These are phyloP conservation scores for Romanogobio albipinnatus DNA, from an alignment of 2,113 vertebrate genomes.

Conservation along the genomic window DNA sequence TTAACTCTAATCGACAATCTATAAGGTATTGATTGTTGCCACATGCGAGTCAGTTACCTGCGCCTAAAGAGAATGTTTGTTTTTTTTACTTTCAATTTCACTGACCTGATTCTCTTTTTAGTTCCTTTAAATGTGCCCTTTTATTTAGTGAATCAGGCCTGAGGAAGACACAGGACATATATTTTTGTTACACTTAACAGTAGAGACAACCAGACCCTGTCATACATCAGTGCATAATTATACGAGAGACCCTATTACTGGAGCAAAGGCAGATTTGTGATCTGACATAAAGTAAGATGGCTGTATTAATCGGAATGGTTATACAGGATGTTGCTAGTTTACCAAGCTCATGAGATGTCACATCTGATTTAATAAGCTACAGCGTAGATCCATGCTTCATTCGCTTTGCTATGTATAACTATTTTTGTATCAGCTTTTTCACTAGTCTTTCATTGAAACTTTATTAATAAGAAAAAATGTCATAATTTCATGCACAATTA, in stretches of 20 bases:
- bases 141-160: neutral
- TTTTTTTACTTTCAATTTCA: neutral
- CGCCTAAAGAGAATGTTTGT: neutral
- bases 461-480: neutral
- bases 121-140: neutral
- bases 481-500: neutral
- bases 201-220: constrained; percentile 28
- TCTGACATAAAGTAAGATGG: neutral
- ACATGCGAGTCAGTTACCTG: neutral
- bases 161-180: neutral
- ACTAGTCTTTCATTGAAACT: neutral
- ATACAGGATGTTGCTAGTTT: constrained; percentile 16
- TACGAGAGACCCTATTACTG: constrained; percentile 15
- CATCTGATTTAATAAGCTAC: constrained; percentile 7
- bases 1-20: neutral
- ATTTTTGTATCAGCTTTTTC: neutral
- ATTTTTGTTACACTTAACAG: neutral
- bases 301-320: constrained; percentile 22
- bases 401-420: neutral
- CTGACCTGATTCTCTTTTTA: neutral
- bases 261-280: constrained; percentile 30
- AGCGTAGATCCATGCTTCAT: neutral
- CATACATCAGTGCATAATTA: constrained; percentile 45
- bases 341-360: constrained; percentile 62
- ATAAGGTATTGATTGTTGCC: neutral